Evolutionary conservation across 2,888 invertebrate species (phyloP), one percentile per base, ranked within the genome.

Genomic region (Metopia argyrocephala): DNA sequence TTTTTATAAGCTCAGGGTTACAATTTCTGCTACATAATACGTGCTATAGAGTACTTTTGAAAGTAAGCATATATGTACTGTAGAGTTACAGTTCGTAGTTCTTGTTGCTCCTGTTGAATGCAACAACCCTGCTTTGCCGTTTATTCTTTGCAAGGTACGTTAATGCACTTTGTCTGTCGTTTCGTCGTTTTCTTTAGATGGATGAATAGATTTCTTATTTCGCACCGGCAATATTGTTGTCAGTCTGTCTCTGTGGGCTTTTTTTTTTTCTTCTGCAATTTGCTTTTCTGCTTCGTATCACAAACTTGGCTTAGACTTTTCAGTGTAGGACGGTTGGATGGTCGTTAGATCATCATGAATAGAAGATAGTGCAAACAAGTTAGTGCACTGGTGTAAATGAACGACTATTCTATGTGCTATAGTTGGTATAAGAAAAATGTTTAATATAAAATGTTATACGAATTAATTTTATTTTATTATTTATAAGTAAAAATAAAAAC

Each of bases 261-360:
- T 3, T 61, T 23, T 23, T 3, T 46, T 27, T 27, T 59, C 66
- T 5, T 57, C 23, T n/a, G n/a, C 61, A 54, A 48, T 61, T 52
- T 52, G 5, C 20, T 56, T 68, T 5, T 28, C 71, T 57, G 65
- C 50, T 65, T 70, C 64, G 57, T 57, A 75, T 65, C 76, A 80
- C 68, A 80, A 80, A 66, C 80, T 80, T 76, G 80, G 80, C 76
- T 80, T 73, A 69, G 64, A 73, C 52, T 59, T 31, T 68, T 25
- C 25, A 45, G 57, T 52, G 64, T 76, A 74, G 73, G 68, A 73
- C 59, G 59, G 62, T 54, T 71, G 76, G 78, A 76, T 71, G 82
- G 68, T 78, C 71, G 76, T 52, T 65, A 65, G 76, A 64, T 73
- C 69, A 71, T 75, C 74, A 74, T 64, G 46, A 50, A 45, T 31